phyloP scores from a whole-genome alignment of 2,888 invertebrate species.

The Tribolium freemani region DNA sequence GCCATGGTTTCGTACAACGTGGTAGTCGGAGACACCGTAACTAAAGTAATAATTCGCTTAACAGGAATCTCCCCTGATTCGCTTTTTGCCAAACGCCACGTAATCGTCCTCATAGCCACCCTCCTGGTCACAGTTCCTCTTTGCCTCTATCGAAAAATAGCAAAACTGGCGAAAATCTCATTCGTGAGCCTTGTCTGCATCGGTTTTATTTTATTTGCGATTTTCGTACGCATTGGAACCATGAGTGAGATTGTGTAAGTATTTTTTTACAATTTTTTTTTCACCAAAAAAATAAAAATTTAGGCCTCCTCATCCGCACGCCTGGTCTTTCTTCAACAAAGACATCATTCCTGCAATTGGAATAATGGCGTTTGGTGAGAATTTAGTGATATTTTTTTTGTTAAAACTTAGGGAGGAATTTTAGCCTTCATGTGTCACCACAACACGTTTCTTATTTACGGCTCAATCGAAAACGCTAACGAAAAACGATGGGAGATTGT shows the following conservation, averaged over 20 bases:
- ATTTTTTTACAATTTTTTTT: neutral
- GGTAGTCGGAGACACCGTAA: constrained; percentile 88
- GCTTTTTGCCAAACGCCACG: constrained; percentile 75
- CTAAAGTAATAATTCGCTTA: constrained; percentile 83
- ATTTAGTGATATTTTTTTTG: constrained; percentile 5
- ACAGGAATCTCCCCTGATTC: constrained; percentile 72
- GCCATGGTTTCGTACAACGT: constrained; percentile 92
- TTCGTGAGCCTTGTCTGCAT: constrained; percentile 80
- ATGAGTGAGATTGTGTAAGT: constrained; percentile 78
- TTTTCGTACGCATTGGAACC: constrained; percentile 74
- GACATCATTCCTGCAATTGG: constrained; percentile 84
- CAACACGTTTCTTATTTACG: constrained; percentile 87
- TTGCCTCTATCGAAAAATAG: constrained; percentile 84
- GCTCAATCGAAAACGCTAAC: constrained; percentile 82
- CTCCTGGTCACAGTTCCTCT: constrained; percentile 82
- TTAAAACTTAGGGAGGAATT: constrained; percentile 46
- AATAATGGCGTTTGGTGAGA: constrained; percentile 86
- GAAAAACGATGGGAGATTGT: constrained; percentile 85
- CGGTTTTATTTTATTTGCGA: constrained; percentile 79
- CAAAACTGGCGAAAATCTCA: constrained; percentile 78
- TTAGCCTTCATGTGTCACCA: constrained; percentile 93
- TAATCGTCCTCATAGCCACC: constrained; percentile 81
- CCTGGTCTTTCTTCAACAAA: constrained; percentile 81
- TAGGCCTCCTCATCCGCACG: constrained; percentile 76
- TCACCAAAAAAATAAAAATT: constrained; percentile 51